These are phyloP conservation scores for Acanthaster planci DNA, from an alignment of 35 echinoderm and acorn worm genomes.

Conservation along the genomic window DNA sequence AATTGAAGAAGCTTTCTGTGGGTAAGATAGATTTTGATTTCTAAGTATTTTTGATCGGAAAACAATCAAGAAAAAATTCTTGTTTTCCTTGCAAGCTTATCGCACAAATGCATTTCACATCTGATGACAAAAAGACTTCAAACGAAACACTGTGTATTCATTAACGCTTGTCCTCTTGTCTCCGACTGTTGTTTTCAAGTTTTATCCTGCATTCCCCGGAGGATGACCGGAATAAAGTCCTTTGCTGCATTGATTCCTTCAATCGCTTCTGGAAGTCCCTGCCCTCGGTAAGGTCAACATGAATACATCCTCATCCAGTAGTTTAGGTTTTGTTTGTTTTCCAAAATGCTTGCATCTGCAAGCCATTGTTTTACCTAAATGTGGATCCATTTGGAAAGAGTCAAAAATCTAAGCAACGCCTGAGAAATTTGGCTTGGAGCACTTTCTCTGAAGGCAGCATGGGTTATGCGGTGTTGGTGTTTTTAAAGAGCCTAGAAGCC, in stretches of 20 bases:
- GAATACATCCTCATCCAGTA: not conserved
- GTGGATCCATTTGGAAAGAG: not conserved
- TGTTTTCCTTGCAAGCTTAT: too few relatives aligned
- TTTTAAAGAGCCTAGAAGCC: too few relatives aligned
- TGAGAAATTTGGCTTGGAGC: too few relatives aligned
- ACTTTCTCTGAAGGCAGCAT: too few relatives aligned
- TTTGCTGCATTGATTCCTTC: slow-evolving; percentile 31
- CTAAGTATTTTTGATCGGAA: not conserved
- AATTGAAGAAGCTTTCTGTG: slow-evolving; percentile 79
- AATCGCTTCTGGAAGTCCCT: slow-evolving; percentile 3
- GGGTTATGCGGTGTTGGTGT: too few relatives aligned
- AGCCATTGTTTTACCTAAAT: not conserved
- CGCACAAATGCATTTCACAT: too few relatives aligned
- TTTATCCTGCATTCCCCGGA: slow-evolving; percentile 4
- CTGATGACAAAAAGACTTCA: too few relatives aligned
- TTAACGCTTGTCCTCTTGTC: too few relatives aligned
- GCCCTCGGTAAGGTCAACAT: not conserved
- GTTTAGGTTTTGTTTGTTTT: not conserved
- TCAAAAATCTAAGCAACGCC: too few relatives aligned
- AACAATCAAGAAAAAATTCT: too few relatives aligned
- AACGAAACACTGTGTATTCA: too few relatives aligned
- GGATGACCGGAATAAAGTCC: slow-evolving; percentile 8
- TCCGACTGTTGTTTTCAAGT: not conserved
- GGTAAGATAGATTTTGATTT: slow-evolving; percentile 42
- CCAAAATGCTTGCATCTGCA: not conserved